Conservation (phyloP, 2,888 invertebrate genomes). For the Antheraea assamensis region DNA sequence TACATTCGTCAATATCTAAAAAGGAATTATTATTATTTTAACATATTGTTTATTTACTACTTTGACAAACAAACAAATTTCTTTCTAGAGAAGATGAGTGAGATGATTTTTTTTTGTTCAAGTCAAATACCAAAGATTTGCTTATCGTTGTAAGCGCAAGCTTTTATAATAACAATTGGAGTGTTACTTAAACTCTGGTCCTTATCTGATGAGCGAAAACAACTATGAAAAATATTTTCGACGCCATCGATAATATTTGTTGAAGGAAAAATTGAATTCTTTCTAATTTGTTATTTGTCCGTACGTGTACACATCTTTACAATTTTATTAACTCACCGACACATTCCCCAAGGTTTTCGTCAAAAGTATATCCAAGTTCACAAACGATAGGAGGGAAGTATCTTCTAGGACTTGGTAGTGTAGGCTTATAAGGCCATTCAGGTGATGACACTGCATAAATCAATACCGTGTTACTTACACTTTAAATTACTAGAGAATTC, state of each 20-base stretch:
- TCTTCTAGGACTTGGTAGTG: conserved; percentile 37
- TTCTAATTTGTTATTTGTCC: neutral
- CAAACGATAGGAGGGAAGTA: conserved; percentile 48
- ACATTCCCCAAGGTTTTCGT: conserved; percentile 50
- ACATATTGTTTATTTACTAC: neutral
- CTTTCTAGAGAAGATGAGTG: neutral
- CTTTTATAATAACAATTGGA: too few relatives aligned
- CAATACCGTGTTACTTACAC: neutral
- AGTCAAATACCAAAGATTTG: neutral
- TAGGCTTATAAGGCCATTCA: conserved; percentile 44
- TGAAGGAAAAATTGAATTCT: neutral
- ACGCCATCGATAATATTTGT: neutral
- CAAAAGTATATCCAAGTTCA: conserved; percentile 64
- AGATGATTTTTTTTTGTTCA: neutral
- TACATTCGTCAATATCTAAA: conserved; percentile 92
- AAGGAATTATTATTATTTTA: neutral
- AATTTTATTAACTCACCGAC: conserved; percentile 55
- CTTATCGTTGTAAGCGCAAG: neutral
- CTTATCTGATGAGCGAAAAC: neutral
- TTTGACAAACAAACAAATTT: neutral
- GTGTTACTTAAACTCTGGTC: neutral
- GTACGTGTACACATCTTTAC: neutral
- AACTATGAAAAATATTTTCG: neutral
- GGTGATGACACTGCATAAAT: conserved; percentile 29
- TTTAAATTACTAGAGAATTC: too few relatives aligned